Evolutionary conservation across 2,113 vertebrate species (phyloP), one percentile per base, ranked within the genome.

Genomic region (Centropristis striata): DNA sequence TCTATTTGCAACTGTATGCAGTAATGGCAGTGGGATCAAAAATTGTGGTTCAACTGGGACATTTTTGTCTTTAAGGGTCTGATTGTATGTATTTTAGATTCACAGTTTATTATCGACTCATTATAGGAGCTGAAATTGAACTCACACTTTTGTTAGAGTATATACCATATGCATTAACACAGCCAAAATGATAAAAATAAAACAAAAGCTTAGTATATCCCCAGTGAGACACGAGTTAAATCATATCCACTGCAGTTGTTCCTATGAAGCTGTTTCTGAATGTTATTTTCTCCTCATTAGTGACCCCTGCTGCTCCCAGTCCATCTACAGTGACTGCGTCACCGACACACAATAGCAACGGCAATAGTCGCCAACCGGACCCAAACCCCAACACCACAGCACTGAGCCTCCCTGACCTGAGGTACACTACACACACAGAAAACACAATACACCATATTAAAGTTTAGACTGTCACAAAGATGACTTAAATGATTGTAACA

Each of bases 331-430:
- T 75, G 1, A 84, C 53, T 1, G 81, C 65, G 16, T 67, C 85
- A 0, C 82, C 60, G 11, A 32, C 70, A 5, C 78, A 59, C 23
- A 90, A 77, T 20, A 87, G 86, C n/a, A 90, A 85, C 27, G 64
- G 89, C n/a, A 90, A 85, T 27, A 61, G 89, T 50, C 82, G 63
- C 44, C 79, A 85, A 0, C 81, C 73, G 12, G 75, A 82, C 59
- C 12, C 71, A 39, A 53, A 74, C n/a, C 61, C 78, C 44, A 70
- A 37, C 53, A 68, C 90, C 23, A 76, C 92, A 12, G 90, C 92
- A 16, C 81, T 90, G 72, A 63, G 92, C 10, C 4, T 50, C 1
- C 84, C 81, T 2, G 15, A 85, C 66, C 95, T 95, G 74, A 96
- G 96, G 97, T 97, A 49, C 20, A 21, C 18, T 11, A 12, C n/a